Base-by-base conservation (phyloP, 2,113 vertebrate species). In the Heteronetta atricapilla region DNA sequence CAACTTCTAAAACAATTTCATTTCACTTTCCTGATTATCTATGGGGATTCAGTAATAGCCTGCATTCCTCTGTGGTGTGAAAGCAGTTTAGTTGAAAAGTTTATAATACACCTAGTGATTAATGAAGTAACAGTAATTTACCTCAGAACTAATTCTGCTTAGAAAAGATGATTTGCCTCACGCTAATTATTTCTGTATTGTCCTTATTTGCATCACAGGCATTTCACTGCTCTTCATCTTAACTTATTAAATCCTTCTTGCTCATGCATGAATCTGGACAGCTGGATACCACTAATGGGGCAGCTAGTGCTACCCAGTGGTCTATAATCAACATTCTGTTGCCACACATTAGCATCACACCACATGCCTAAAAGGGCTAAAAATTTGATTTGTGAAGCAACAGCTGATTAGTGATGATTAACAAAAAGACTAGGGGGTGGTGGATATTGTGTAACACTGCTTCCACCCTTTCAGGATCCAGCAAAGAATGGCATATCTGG, bases 341-440 rank as follows among this genome's bases (percentile, higher is more conserved):
- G 82, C 63, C 74, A 56, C 48, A 62, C 33, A 86, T 94, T 72
- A 96, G 44, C 75, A 80, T 95, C 74, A 86, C 36, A 23, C 40
- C 33, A 31, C 73, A 88, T 89, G 93, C 70, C 62, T 96, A 78
- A 86, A 93, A 89, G 75, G 74, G 56, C 86, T 87, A 42, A 82
- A 86, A 95, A 94, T 88, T 70, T 86, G 77, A 92, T 96, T 95
- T 96, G 73, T 94, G 62, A 93, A 86, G 79, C 82, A 89, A 73
- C 88, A 96, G 82, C 90, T 97, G 90, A 95, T 94, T 75, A 88
- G 55, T n/a, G 36, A 88, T 93, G 36, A 94, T 91, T 92, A 96
- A 44, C 91, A 91, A 56, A 89, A 82, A 94, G 81, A 42, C n/a
- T 53, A 13, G 33, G 34, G 76, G 40, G 50, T 89, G 56, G n/a